Conservation (phyloP, 2,113 vertebrate genomes). For the Poicephalus meyeri region DNA sequence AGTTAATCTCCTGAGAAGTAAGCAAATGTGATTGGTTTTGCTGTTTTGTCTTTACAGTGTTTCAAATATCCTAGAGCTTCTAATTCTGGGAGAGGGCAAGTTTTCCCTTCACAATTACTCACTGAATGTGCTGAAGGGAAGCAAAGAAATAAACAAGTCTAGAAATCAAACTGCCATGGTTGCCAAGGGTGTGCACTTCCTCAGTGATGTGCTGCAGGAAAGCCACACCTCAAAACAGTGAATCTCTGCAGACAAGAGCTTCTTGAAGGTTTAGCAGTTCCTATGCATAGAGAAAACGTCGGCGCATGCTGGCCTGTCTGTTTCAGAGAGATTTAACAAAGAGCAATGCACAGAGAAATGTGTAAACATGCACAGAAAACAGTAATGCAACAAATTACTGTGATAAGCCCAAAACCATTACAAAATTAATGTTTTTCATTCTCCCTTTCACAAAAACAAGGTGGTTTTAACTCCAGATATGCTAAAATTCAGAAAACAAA, state of each 20-base stretch:
- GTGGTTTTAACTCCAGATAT: neutral
- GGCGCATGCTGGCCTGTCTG: too few species aligned
- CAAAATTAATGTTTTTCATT: neutral
- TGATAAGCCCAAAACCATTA: neutral
- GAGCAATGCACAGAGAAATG: neutral
- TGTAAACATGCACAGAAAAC: neutral
- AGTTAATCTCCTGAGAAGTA: neutral
- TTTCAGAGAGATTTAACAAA: neutral
- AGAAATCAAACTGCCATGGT: neutral
- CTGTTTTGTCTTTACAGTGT: neutral
- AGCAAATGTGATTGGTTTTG: neutral
- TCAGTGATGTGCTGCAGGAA: neutral
- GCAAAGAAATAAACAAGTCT: neutral
- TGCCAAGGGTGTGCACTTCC: neutral
- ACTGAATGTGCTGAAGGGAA: neutral
- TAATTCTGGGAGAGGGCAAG: neutral
- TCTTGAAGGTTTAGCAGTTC: neutral
- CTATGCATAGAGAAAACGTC: rapidly evolving
- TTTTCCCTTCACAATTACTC: neutral
- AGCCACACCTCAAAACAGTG: neutral
- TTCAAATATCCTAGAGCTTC: neutral
- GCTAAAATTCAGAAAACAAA: neutral
- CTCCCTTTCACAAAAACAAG: neutral
- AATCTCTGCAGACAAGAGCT: neutral
- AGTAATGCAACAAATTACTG: neutral